phyloP scores from a whole-genome alignment of 2,797 vertebrate genomes.

The Squalus acanthias region DNA sequence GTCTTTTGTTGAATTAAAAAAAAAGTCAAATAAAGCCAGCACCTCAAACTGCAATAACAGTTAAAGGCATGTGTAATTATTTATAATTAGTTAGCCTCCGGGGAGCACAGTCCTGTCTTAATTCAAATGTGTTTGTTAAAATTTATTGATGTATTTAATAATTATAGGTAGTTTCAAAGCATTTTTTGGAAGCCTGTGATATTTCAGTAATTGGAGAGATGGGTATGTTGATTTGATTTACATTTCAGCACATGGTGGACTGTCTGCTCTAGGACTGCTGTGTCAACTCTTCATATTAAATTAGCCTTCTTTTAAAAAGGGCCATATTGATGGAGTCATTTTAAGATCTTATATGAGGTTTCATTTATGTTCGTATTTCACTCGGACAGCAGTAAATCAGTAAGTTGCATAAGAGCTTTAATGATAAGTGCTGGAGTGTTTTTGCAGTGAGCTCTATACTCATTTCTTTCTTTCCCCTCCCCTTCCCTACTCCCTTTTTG shows the following conservation, averaged over 20 bases:
- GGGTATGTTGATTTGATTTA: conserved; percentile 17
- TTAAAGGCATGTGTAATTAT: background rate
- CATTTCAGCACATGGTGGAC: background rate
- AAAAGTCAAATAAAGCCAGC: background rate
- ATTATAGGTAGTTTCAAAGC: background rate
- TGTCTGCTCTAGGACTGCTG: conserved; percentile 12
- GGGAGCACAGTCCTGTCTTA: background rate
- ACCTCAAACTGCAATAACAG: background rate
- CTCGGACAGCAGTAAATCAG: conserved; percentile 43
- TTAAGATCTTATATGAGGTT: conserved; percentile 43
- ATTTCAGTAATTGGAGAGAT: conserved; percentile 23
- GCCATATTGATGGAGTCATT: conserved; percentile 46
- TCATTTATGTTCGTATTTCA: conserved; percentile 43
- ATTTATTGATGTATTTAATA: conserved; percentile 24
- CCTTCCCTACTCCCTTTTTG: background rate
- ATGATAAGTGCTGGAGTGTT: background rate
- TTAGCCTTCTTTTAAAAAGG: conserved; percentile 40
- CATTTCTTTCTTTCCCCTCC: background rate
- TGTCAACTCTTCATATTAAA: conserved; percentile 39
- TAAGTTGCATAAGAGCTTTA: conserved; percentile 38
- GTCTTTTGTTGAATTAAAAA: background rate
- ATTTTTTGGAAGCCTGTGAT: background rate
- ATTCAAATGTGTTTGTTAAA: background rate
- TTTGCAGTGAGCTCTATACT: background rate
- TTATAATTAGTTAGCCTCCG: background rate